Conservation (phyloP, 2,113 vertebrate species). For the Psilopsiagon aymara region DNA sequence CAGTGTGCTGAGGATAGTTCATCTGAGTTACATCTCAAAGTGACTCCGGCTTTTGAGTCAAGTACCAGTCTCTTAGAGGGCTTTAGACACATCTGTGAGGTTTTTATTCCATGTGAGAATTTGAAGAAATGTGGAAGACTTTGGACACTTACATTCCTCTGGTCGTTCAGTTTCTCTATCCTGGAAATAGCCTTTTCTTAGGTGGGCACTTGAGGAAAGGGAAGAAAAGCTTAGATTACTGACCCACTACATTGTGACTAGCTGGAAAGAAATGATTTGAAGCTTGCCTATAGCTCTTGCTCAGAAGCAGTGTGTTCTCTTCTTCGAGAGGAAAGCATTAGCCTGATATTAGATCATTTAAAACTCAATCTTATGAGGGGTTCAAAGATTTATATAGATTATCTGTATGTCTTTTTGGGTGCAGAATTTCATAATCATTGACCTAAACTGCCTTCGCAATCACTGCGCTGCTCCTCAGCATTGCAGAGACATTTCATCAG, state of each 20-base stretch:
- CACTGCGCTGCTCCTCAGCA: neutral
- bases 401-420: neutral
- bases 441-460: neutral
- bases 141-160: neutral
- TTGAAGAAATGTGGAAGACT: neutral
- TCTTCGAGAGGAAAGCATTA: neutral
- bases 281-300: neutral
- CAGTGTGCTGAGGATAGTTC: neutral
- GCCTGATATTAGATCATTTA: neutral
- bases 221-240: neutral
- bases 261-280: neutral
- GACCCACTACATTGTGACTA: accelerated
- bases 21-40: neutral
- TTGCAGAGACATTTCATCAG: neutral
- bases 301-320: neutral
- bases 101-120: neutral
- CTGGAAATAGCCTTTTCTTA: neutral
- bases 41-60: neutral
- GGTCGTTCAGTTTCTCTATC: neutral
- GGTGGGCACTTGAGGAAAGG: neutral
- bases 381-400: slow-evolving; percentile 25
- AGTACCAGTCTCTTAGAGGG: neutral
- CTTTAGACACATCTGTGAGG: accelerated
- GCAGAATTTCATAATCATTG: neutral
- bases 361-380: neutral